phyloP scores from a whole-genome alignment of 92 coral and sea anemone genomes.

The Epizoanthus rinbou region DNA sequence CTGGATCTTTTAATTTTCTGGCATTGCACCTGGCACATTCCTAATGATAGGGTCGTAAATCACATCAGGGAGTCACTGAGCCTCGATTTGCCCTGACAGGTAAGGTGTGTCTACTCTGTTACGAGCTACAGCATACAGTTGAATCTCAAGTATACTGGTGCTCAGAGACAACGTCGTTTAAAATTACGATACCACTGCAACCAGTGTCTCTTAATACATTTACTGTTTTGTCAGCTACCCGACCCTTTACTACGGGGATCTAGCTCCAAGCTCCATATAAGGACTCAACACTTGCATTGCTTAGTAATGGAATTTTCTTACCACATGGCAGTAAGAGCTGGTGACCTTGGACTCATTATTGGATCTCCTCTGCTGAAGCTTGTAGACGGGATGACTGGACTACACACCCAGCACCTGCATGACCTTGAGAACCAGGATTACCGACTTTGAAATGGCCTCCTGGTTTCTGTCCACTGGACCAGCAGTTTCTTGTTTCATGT shows the following conservation, averaged over 20 bases:
- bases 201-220: no score
- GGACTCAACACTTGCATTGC: background rate
- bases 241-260: constrained; percentile 53
- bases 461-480: background rate
- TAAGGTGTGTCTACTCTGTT: no score
- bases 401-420: constrained; percentile 2
- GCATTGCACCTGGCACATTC: no score
- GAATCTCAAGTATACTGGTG: no score
- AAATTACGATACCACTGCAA: no score
- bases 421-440: background rate
- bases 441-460: background rate
- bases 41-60: no score
- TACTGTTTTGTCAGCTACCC: constrained; percentile 36
- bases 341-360: background rate
- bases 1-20: no score
- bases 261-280: background rate
- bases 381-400: background rate
- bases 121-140: no score
- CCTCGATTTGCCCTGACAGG: no score
- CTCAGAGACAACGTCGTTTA: no score
- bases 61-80: no score
- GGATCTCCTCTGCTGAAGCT: constrained; percentile 11
- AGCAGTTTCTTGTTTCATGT: background rate
- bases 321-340: constrained; percentile 14
- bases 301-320: background rate